Base-by-base conservation (phyloP, 2,797 vertebrate genomes). In the Neosilurus mollespiculum region DNA sequence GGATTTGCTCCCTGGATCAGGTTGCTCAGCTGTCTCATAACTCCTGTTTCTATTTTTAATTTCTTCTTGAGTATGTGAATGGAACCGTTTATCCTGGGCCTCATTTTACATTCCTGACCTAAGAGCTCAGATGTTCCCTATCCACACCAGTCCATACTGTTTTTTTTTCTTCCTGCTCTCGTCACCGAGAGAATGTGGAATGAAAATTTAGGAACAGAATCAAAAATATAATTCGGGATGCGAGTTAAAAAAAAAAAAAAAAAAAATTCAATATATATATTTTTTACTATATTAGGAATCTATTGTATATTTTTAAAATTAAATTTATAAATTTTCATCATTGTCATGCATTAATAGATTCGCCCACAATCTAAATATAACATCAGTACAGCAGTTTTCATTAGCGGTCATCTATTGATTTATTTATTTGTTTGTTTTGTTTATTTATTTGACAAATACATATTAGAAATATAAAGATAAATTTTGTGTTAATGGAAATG, bases 11-110 rank as follows among this genome's bases (percentile, higher is more conserved):
- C 16, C 18, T 66, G 72, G 26, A 49, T 85, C 84, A 86, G 82
- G 86, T 85, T 86, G 70, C 81, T 86, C 84, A 88, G 87, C 87
- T 86, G 87, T 88, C 80, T 43, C 59, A 85, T 83, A 80, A 70
- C 76, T 84, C 78, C 65, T 79, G 83, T 26, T 86, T 85, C 86
- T 88, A 87, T 88, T 83, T 88, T 83, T 87, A 88, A 34, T 83
- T 82, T 81, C 62, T 78, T 78, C 58, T 85, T 34, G 54, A 83
- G 51, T 77, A 77, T 77, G 72, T 83, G 80, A 85, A 81, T 85
- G 83, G 83, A 85, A 67, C 56, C 15, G 61, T 69, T 56, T 77
- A 49, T 81, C 69, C 79, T 62, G 56, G 79, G 84, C 73, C 84
- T 65, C 71, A 81, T 78, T 81, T 75, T 22, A 14, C 80, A 81